These are phyloP conservation scores for Eidolon dupreanum DNA, from an alignment of 2,797 vertebrate genomes.

Conservation along the genomic window DNA sequence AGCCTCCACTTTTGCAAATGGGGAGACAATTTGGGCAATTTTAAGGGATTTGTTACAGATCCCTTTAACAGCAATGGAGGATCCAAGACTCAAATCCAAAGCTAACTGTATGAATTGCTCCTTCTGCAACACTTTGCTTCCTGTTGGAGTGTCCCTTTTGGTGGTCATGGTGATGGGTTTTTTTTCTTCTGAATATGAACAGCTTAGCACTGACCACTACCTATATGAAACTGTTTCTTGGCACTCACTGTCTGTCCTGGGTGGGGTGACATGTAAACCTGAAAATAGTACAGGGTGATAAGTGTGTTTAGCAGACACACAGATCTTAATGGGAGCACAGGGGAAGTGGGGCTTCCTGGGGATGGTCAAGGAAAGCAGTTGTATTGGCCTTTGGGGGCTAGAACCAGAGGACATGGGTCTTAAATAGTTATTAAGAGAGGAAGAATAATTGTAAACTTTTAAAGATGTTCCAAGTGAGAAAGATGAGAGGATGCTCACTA, in stretches of 20 bases:
- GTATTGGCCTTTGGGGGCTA: not conserved
- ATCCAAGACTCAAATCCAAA: not conserved
- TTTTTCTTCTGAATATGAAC: not conserved
- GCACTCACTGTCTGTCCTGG: not conserved
- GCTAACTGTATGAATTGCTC: not conserved
- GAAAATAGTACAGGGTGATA: not conserved
- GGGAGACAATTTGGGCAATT: not conserved
- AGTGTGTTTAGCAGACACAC: not conserved
- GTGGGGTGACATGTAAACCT: not conserved
- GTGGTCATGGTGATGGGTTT: not conserved
- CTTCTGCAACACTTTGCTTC: not conserved
- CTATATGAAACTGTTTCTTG: not conserved
- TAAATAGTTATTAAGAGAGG: not conserved
- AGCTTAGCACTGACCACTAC: not conserved
- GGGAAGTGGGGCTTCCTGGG: not conserved
- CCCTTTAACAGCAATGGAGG: not conserved
- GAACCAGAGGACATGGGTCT: not conserved
- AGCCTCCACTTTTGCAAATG: not conserved
- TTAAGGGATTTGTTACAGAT: constrained; percentile 26
- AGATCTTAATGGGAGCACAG: not conserved
- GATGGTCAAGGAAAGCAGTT: not conserved
- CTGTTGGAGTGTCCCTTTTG: not conserved
- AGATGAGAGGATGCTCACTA: not conserved
- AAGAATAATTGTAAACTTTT: constrained; percentile 29
- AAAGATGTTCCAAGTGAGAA: constrained; percentile 24